Percentiles rank a stretch among this genome's conserved stretches.
Evolutionary conservation across 2,888 invertebrate species (phyloP).

Genomic region (Idaea straminata): DNA sequence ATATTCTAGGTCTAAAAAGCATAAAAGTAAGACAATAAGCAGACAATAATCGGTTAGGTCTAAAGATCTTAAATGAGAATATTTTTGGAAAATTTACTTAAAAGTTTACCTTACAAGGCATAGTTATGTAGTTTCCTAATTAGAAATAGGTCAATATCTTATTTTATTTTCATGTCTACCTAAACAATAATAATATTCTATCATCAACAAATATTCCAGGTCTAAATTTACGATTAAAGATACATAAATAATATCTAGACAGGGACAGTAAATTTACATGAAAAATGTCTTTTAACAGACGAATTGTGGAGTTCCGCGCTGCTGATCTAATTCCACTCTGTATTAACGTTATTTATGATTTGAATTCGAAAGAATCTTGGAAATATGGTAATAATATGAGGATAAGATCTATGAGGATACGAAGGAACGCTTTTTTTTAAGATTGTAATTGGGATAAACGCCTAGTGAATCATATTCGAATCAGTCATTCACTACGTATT

Average conservation of each 20-base stretch:
- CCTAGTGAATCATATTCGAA: too few species aligned
- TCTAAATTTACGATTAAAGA: background rate
- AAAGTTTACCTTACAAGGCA: too few species aligned
- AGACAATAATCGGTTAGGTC: too few species aligned
- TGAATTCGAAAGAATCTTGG: constrained; percentile 3
- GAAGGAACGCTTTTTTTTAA: background rate
- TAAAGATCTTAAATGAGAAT: too few species aligned
- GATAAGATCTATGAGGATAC: background rate
- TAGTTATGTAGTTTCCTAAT: too few species aligned
- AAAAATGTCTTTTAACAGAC: constrained; percentile 49
- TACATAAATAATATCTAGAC: background rate
- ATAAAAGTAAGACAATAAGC: too few species aligned
- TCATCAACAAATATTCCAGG: background rate
- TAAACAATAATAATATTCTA: background rate
- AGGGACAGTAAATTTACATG: constrained; percentile 37
- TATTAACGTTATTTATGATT: constrained; percentile 52
- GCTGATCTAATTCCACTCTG: constrained; percentile 49
- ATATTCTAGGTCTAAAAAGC: too few species aligned
- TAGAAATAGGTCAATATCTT: too few species aligned
- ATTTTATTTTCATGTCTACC: constrained; percentile 8
- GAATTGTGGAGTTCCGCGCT: constrained; percentile 48
- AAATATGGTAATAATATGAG: constrained; percentile 10
- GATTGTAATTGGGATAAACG: background rate
- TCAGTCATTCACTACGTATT: too few species aligned
- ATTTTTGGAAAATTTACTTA: too few species aligned